These are phyloP conservation scores for Pangasius larnaudii DNA, from an alignment of 2,797 vertebrate species.

Conservation along the genomic window DNA sequence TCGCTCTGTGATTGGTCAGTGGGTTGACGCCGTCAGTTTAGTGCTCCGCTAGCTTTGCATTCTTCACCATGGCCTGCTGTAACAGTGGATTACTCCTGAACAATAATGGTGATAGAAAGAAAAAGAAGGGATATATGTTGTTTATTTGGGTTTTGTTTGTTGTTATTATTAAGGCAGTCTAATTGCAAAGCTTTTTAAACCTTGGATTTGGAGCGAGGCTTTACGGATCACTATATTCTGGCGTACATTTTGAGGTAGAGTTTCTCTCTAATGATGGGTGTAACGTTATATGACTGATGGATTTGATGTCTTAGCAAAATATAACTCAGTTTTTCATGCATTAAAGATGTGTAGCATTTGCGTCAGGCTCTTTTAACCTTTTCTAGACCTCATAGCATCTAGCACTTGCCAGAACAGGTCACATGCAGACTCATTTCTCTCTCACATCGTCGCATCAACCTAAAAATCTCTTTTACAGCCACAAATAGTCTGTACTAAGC, in stretches of 20 bases:
- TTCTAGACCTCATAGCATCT: not conserved
- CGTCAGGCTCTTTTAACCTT: not conserved
- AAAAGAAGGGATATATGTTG: constrained; percentile 2
- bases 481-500: not conserved
- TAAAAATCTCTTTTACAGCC: not conserved
- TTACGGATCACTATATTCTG: constrained; percentile 1
- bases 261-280: constrained; percentile 29
- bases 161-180: not conserved
- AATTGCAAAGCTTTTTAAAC: not conserved
- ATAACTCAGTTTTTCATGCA: not conserved
- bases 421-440: not conserved
- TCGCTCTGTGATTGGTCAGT: constrained; percentile 71
- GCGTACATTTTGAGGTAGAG: constrained; percentile 30
- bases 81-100: constrained; percentile 32
- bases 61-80: constrained; percentile 72
- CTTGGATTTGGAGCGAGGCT: not conserved
- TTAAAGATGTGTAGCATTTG: not conserved
- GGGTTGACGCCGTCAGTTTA: constrained; percentile 73
- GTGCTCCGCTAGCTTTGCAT: constrained; percentile 66
- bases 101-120: constrained; percentile 15
- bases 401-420: not conserved
- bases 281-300: not conserved
- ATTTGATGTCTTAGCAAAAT: not conserved
- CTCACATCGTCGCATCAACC: not conserved
- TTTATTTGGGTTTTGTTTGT: constrained; percentile 11